phyloP scores from a whole-genome alignment of 1,140 invertebrate genomes.

The Metopolophium dirhodum region DNA sequence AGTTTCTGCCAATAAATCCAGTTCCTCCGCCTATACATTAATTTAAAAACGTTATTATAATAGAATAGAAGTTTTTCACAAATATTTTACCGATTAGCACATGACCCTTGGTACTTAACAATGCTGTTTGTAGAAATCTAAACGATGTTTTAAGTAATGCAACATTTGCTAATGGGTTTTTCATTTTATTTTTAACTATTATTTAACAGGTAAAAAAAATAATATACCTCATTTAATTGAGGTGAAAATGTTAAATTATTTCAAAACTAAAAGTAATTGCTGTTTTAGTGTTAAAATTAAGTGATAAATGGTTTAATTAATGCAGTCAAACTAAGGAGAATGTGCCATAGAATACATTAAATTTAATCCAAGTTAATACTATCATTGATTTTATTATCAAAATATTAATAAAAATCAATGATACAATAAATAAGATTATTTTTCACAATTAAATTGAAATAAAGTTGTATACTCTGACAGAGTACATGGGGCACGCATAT shows the following conservation, averaged over 20 bases:
- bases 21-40: constrained; percentile 80
- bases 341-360: neutral
- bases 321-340: neutral
- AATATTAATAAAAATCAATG: too few species aligned
- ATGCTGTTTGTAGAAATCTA: neutral
- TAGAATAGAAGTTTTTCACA: too few species aligned
- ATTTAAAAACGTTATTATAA: neutral
- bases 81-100: neutral
- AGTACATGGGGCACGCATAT: too few species aligned
- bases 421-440: too few species aligned
- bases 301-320: neutral
- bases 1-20: constrained; percentile 82
- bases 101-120: neutral
- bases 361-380: neutral
- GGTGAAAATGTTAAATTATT: neutral
- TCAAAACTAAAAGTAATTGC: neutral
- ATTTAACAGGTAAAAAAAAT: neutral
- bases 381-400: too few species aligned
- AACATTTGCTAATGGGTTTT: neutral
- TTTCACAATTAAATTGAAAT: too few species aligned
- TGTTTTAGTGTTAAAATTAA: neutral
- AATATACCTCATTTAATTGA: neutral
- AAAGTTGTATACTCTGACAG: too few species aligned
- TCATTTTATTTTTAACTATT: neutral
- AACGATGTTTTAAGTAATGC: neutral